Base-by-base conservation (phyloP, 2,888 invertebrate genomes). In the Calliphora vomitoria region DNA sequence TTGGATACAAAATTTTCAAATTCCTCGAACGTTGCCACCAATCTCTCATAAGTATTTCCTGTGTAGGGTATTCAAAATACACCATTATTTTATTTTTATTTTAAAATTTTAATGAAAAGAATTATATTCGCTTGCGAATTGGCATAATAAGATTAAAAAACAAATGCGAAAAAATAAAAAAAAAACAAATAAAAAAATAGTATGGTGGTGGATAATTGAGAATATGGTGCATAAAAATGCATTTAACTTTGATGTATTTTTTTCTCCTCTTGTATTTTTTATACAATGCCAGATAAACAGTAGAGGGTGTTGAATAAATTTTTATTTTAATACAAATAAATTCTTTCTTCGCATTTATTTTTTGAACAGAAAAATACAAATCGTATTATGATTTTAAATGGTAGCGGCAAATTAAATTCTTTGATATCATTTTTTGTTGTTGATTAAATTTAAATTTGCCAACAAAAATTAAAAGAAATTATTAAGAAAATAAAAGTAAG, bases 181-280 rank as follows among this genome's bases (percentile, higher is more conserved):
- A 47, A 71, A 20, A 44, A 64, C 8, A 41, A 66, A 47, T 13
- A 15, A 41, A 35, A 6, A 74, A 81, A 66, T 38, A n/a, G n/a
- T n/a, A 75, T 53, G 50, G 58, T 53, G 69, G 62, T 47, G 25
- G 25, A 60, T 35, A 75, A 86, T 86, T 76, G 55, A 13, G 25
- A 80, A 82, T 76, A 41, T 80, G 80, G 47, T 72, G 81, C 81
- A 72, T 78, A 68, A 68, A 72, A 78, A 69, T 58, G 75, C 64
- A 69, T 87, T 85, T 85, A 79, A 79, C 87, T 87, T 87, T 87
- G 87, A 87, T 87, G 87, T 87, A 18, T 53, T 68, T 74, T 76
- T 53, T 74, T 53, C 10, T 64, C 10, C 35, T 66, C 44, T 66
- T 25, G 1, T 3, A 74, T 78, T 68, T 44, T 75, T 72, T 76